phyloP scores from a whole-genome alignment of 2,113 vertebrate species.

The Cheilinus undulatus region DNA sequence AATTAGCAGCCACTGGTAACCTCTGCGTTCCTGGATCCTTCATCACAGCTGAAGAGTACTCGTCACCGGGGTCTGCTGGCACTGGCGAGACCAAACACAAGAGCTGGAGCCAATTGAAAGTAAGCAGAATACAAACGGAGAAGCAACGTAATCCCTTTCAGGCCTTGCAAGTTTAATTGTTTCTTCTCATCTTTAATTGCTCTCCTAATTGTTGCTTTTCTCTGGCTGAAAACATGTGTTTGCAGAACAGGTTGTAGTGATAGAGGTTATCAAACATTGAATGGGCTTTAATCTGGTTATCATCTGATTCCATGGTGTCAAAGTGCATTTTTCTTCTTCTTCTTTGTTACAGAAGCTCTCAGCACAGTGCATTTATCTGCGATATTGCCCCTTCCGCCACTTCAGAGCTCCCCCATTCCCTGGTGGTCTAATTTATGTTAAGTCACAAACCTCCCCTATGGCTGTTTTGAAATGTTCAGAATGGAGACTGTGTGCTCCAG shows the following conservation, averaged over 20 bases:
- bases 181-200: slow-evolving; percentile 69
- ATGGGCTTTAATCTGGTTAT: slow-evolving; percentile 48
- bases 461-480: slow-evolving; percentile 86
- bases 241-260: slow-evolving; percentile 19
- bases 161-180: slow-evolving; percentile 64
- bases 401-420: slow-evolving; percentile 84
- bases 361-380: slow-evolving; percentile 71
- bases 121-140: slow-evolving; percentile 74
- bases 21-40: slow-evolving; percentile 81
- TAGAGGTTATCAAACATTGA: slow-evolving; percentile 41
- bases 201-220: slow-evolving; percentile 46
- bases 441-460: slow-evolving; percentile 88
- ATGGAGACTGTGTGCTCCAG: slow-evolving; percentile 82
- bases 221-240: slow-evolving; percentile 30
- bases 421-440: slow-evolving; percentile 91
- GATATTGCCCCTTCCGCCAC: slow-evolving; percentile 81
- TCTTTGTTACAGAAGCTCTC: slow-evolving; percentile 58
- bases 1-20: slow-evolving; percentile 87
- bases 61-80: slow-evolving; percentile 69
- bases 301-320: slow-evolving; percentile 51
- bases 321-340: slow-evolving; percentile 43
- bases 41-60: slow-evolving; percentile 84
- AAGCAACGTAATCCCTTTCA: slow-evolving; percentile 72
- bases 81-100: slow-evolving; percentile 75
- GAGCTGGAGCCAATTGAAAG: slow-evolving; percentile 73